Evolutionary conservation across 2,888 invertebrate genomes (phyloP).

Genomic region (Neoitamus cyanurus): DNA sequence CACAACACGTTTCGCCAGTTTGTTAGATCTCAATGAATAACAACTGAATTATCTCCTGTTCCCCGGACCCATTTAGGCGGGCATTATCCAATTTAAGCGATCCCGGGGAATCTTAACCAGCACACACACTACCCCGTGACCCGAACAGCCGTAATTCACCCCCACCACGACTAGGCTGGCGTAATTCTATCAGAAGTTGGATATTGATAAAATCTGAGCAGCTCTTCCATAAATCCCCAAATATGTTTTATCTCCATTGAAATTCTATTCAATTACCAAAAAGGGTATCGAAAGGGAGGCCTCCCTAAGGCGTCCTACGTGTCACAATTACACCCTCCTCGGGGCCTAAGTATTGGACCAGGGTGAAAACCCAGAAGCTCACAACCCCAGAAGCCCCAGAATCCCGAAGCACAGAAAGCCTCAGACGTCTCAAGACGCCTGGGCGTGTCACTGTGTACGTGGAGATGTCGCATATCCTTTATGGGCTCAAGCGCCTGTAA

Average conservation of each 20-base stretch:
- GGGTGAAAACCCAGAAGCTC: not conserved
- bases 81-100: slow-evolving; percentile 8
- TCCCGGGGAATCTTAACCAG: not conserved
- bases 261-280: slow-evolving; percentile 37
- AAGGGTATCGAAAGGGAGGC: slow-evolving; percentile 27
- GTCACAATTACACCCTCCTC: slow-evolving; percentile 33
- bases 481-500: not conserved
- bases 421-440: not conserved
- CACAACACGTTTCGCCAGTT: not conserved
- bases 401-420: not conserved
- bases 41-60: not conserved
- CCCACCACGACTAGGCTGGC: not conserved
- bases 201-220: slow-evolving; percentile 39
- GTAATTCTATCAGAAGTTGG: slow-evolving; percentile 19
- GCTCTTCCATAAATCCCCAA: slow-evolving; percentile 26
- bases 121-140: not conserved
- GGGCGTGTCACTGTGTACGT: not conserved
- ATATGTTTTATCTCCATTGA: slow-evolving; percentile 39
- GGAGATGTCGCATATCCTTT: slow-evolving; percentile 9
- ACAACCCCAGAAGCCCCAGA: not conserved
- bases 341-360: not conserved
- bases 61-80: not conserved
- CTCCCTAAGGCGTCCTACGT: slow-evolving; percentile 23
- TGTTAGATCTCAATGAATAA: slow-evolving; percentile 5
- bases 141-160: slow-evolving; percentile 11